Conservation (phyloP, 92 coral and sea anemone species). For the Isaurus tuberculatus region DNA sequence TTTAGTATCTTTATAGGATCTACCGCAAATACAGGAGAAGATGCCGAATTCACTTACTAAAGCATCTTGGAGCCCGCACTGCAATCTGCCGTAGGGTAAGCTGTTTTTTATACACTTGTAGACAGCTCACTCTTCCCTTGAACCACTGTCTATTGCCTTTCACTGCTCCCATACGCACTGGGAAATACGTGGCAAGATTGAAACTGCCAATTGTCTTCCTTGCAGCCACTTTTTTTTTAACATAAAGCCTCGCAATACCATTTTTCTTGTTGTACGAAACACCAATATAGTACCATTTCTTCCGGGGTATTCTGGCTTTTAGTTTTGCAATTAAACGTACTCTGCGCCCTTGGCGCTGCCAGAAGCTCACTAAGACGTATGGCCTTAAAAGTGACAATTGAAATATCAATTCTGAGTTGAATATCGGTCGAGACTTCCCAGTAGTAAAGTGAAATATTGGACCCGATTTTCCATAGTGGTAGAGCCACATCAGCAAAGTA, state of each 20-base stretch:
- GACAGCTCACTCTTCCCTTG: constrained; percentile 39
- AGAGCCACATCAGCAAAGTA: constrained; percentile 79
- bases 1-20: no score
- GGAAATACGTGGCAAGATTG: constrained; percentile 39
- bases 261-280: constrained; percentile 7
- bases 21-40: no score
- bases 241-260: constrained; percentile 25
- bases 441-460: constrained; percentile 79
- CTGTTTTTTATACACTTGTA: constrained; percentile 12
- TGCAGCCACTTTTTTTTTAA: constrained; percentile 9
- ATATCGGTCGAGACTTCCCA: no score
- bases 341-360: constrained; percentile 58
- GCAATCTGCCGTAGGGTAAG: constrained; percentile 25
- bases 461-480: constrained; percentile 70
- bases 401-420: constrained; percentile 67
- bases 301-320: neutral
- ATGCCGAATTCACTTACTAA: constrained; percentile 5
- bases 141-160: constrained; percentile 20
- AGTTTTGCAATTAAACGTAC: neutral
- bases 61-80: constrained; percentile 31
- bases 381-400: constrained; percentile 74
- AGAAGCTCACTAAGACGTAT: constrained; percentile 60
- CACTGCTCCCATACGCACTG: constrained; percentile 43
- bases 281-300: constrained; percentile 21
- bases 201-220: constrained; percentile 11